These are phyloP conservation scores for Periophthalmus magnuspinnatus DNA, from an alignment of 2,797 vertebrate genomes.

Conservation along the genomic window DNA sequence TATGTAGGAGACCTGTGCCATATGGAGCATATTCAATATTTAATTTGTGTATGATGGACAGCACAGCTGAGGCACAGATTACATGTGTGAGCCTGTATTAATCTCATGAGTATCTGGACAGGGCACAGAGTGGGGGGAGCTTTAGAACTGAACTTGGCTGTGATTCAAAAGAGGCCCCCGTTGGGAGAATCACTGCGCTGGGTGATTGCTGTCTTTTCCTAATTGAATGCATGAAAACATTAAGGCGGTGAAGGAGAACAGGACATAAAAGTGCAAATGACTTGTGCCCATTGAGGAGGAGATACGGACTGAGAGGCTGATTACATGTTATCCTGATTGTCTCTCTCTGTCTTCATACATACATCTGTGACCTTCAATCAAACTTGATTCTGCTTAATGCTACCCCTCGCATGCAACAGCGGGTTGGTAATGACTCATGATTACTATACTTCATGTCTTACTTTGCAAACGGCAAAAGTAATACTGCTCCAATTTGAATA, in stretches of 20 bases:
- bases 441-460: constrained; percentile 71
- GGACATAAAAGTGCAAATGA: constrained; percentile 73
- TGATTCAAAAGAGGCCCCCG: constrained; percentile 53
- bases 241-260: constrained; percentile 54
- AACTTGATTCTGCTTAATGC: constrained; percentile 75
- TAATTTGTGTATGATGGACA: constrained; percentile 43
- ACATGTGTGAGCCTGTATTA: constrained; percentile 66
- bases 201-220: constrained; percentile 72
- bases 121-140: constrained; percentile 38
- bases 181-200: constrained; percentile 42
- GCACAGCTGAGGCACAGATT: constrained; percentile 66
- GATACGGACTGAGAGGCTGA: constrained; percentile 70
- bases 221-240: constrained; percentile 72
- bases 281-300: constrained; percentile 57
- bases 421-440: constrained; percentile 72
- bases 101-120: constrained; percentile 70
- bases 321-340: constrained; percentile 76
- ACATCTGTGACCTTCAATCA: constrained; percentile 79
- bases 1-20: constrained; percentile 10
- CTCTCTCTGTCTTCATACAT: constrained; percentile 60
- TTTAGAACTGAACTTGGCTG: constrained; percentile 44
- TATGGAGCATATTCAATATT: constrained; percentile 41
- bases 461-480: constrained; percentile 67
- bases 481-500: constrained; percentile 49
- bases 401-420: constrained; percentile 65